Conservation (phyloP, 2,888 invertebrate genomes). For the Cataglyphis altisquamis region DNA sequence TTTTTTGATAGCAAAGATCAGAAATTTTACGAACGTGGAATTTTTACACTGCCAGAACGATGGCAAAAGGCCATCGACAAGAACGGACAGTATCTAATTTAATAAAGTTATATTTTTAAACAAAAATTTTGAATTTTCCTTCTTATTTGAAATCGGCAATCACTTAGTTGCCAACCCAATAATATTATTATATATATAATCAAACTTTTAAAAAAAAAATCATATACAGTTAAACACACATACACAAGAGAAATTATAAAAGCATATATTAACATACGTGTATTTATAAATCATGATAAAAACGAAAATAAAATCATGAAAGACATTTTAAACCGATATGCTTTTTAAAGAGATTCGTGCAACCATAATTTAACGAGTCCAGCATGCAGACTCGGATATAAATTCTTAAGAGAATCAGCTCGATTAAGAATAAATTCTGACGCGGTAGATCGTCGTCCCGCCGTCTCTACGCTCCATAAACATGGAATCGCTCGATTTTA, state of each 20-base stretch:
- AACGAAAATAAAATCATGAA: neutral
- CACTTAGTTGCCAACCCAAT: too few relatives aligned
- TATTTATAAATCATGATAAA: neutral
- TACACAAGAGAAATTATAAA: conserved; percentile 4
- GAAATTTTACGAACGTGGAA: too few relatives aligned
- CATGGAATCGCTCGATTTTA: conserved; percentile 54
- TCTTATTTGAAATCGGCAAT: too few relatives aligned
- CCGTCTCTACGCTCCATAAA: conserved; percentile 29
- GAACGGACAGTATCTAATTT: too few relatives aligned
- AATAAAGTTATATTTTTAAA: too few relatives aligned
- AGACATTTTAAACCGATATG: neutral
- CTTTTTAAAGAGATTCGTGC: neutral
- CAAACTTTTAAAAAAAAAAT: neutral
- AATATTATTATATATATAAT: neutral
- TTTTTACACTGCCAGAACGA: too few relatives aligned
- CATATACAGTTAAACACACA: too few relatives aligned
- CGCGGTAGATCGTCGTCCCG: neutral
- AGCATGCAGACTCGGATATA: conserved; percentile 13
- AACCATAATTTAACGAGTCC: conserved; percentile 14
- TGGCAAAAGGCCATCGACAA: too few relatives aligned
- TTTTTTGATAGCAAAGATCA: too few relatives aligned
- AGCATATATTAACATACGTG: neutral
- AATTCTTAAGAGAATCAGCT: conserved; percentile 46
- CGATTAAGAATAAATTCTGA: conserved; percentile 49
- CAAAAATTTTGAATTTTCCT: too few relatives aligned